Percentiles rank a stretch among this genome's conserved stretches.
These are phyloP conservation scores for Noctua comes DNA, from an alignment of 2,888 invertebrate species.

Conservation along the genomic window DNA sequence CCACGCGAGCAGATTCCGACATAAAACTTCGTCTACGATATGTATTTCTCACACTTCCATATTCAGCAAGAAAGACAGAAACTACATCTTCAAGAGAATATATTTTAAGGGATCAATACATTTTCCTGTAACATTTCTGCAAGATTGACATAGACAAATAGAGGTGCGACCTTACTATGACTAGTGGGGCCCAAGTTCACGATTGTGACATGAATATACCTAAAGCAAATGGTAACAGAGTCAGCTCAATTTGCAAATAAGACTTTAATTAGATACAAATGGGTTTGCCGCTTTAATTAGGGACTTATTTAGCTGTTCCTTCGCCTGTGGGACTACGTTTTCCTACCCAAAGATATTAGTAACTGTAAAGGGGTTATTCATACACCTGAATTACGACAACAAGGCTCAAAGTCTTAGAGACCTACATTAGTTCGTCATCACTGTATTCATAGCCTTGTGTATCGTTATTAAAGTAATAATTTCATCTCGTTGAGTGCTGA, in stretches of 20 bases:
- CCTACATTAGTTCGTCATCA: conserved; percentile 24
- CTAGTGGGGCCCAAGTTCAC: conserved; percentile 29
- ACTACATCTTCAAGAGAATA: conserved; percentile 22
- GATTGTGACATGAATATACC: conserved; percentile 8
- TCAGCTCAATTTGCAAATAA: conserved; percentile 67
- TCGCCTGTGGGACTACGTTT: conserved; percentile 31
- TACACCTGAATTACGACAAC: conserved; percentile 21
- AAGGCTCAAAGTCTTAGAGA: conserved; percentile 10
- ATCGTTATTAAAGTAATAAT: conserved; percentile 50
- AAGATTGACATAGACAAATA: conserved; percentile 56
- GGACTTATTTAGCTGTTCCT: conserved; percentile 65
- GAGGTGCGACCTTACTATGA: conserved; percentile 34
- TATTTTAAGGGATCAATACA: conserved; percentile 49
- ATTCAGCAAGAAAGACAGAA: conserved; percentile 32
- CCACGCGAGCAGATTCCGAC: conserved; percentile 5
- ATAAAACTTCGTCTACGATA: conserved; percentile 31
- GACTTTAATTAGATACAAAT: conserved; percentile 73
- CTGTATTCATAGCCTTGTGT: conserved; percentile 17
- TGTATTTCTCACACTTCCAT: conserved; percentile 23
- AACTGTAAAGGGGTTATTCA: conserved; percentile 29
- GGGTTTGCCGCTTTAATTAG: conserved; percentile 67
- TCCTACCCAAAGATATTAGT: conserved; percentile 30
- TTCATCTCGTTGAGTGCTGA: conserved; percentile 49
- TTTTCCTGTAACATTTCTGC: conserved; percentile 41
- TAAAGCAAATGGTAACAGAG: conserved; percentile 18